phyloP scores from a whole-genome alignment of 2,888 invertebrate genomes.

The Melanargia galathea region DNA sequence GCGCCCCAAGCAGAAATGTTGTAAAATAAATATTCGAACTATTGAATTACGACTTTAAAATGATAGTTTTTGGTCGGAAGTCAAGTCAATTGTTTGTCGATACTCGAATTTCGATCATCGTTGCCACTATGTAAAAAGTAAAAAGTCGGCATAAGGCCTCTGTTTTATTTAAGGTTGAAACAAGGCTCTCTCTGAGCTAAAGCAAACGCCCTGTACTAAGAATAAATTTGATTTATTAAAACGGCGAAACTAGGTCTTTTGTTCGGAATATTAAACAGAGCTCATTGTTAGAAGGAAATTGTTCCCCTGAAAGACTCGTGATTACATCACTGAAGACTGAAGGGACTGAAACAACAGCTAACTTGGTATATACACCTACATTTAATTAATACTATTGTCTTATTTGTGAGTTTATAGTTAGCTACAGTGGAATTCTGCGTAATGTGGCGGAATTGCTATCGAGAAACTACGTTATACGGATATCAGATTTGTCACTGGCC shows the following conservation, averaged over 20 bases:
- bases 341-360: constrained; percentile 14
- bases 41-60: too few relatives aligned
- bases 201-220: constrained; percentile 11
- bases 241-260: constrained; percentile 22
- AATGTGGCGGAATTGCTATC: too few relatives aligned
- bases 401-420: neutral
- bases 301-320: constrained; percentile 18
- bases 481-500: too few relatives aligned
- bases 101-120: too few relatives aligned
- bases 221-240: constrained; percentile 22
- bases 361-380: neutral
- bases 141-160: too few relatives aligned
- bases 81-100: too few relatives aligned
- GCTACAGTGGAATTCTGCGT: too few relatives aligned
- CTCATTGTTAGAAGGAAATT: constrained; percentile 23
- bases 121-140: too few relatives aligned
- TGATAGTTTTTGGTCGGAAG: too few relatives aligned
- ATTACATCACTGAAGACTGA: constrained; percentile 20
- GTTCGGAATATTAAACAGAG: constrained; percentile 21
- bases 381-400: neutral
- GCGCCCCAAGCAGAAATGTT: too few relatives aligned
- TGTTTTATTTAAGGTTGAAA: neutral
- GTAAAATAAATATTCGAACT: too few relatives aligned
- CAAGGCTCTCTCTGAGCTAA: constrained; percentile 8
- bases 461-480: too few relatives aligned